Evolutionary conservation across 53 echinoderm and acorn worm genomes (phyloP), one percentile per base, ranked within the genome.

Genomic region (Holothuria scabra): DNA sequence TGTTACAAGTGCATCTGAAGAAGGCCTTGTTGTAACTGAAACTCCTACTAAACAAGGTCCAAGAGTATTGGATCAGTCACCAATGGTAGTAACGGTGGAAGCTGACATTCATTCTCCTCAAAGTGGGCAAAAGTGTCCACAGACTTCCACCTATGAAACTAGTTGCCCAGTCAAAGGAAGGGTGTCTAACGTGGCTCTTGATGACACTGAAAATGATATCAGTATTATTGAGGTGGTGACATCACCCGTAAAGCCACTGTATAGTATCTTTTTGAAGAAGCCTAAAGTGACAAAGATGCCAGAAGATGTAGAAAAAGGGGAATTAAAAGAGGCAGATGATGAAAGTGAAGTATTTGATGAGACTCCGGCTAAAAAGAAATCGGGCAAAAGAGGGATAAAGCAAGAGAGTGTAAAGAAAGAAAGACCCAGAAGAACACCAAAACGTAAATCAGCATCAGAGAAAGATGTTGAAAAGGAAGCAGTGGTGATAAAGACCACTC

Each of bases 231-330:
- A 88, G 34, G 80, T 67, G 13, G 85, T 67, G 0, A 80, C 67
- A 26, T 66, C 83, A n/a, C 68, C 58, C 14, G 57, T 64, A 16
- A 80, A 66, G 65, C 87, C 88, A 18, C 65, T 95, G 32, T 95
- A 92, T 59, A 92, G 92, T 80, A 95, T 95, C 63, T 95, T 95
- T 74, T 86, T 92, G 76, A 89, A 89, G 60, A 95, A 89, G 56
- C 6, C 79, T 16, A 63, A 64, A 26, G 34, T 16, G 14, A 12
- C 44, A 0, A 84, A 89, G 46, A 72, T 33, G 19, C 61, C 83
- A 18, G 60, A 35, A 41, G 58, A 31, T 10, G 31, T 30, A 10
- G 69, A 87, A 68, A 48, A 41, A 33, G 4, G 74, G 65, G 66
- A 29, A 1, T 28, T 30, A 3, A 55, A 46, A 24, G 78, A 76